A percentile compares a stretch with the other conserved stretches of the same genome.
These are phyloP conservation scores for Argopecten irradians DNA, from an alignment of 1,140 invertebrate genomes.

Conservation along the genomic window DNA sequence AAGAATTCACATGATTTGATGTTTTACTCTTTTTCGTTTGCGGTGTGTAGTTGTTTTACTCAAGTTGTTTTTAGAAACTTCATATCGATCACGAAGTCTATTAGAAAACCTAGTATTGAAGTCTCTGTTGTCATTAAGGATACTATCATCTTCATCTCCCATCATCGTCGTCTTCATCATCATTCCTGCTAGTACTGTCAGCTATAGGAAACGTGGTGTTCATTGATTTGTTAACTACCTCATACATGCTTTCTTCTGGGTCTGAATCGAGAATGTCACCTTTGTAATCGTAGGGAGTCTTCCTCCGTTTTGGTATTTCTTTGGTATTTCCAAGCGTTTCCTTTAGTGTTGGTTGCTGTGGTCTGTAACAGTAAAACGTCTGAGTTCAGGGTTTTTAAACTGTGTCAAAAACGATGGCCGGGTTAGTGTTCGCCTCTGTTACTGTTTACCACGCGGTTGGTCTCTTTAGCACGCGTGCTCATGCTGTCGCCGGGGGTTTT, in stretches of 20 bases:
- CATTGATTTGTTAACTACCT: slow-evolving; percentile 68
- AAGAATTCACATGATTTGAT: background rate
- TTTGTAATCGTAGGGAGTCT: background rate
- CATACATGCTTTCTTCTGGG: slow-evolving; percentile 65
- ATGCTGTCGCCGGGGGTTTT: background rate
- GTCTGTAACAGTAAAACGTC: slow-evolving; percentile 11
- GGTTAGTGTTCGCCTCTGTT: background rate
- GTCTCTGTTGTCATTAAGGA: slow-evolving; percentile 6
- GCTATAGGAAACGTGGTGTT: slow-evolving; percentile 63
- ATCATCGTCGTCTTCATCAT: slow-evolving; percentile 41
- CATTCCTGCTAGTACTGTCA: slow-evolving; percentile 48
- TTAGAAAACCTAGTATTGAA: slow-evolving; percentile 33
- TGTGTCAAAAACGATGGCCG: slow-evolving; percentile 14
- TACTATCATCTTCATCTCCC: background rate
- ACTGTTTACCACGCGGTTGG: background rate
- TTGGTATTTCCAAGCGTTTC: background rate
- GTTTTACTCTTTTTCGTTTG: background rate
- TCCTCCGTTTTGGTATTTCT: background rate
- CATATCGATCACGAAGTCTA: slow-evolving; percentile 27
- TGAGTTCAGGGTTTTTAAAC: slow-evolving; percentile 51
- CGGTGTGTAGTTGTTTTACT: background rate
- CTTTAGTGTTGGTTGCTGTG: background rate
- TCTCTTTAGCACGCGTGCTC: background rate
- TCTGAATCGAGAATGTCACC: slow-evolving; percentile 70
- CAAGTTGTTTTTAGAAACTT: background rate